Evolutionary conservation across 1,140 invertebrate genomes (phyloP), one percentile per base, ranked within the genome.

Genomic region (Microplitis demolitor): DNA sequence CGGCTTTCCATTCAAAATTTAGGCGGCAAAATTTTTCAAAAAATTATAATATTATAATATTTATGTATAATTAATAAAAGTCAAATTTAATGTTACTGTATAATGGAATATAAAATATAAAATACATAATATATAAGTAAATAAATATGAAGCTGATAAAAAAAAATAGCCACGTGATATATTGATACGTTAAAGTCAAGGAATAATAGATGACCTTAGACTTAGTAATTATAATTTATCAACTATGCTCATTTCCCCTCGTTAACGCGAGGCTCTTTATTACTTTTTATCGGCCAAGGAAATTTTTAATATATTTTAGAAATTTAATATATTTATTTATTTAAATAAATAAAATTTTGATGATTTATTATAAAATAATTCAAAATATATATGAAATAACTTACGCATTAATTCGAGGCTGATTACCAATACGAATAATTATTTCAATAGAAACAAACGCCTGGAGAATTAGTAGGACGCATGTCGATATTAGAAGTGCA

Each of bases 401-500:
- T 76, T 73, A 82, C 80, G 76, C 75, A 64, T 78, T 71, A 13
- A 78, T 69, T 24, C 35, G 63, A 14, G 73, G 64, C 64, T 78
- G 77, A 53, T 70, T 45, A 6, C 73, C 72, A 31, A 75, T 72
- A 50, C 77, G 77, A 0, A 62, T 58, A 66, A 79, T 9, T 39
- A 77, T 76, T 58, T 69, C 66, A 33, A 77, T 37, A 37, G 61
- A 72, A 16, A 80, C 51, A 60, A 78, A 72, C 4, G 60, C 73
- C 0, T 58, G 76, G 8, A 69, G 62, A 14, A 75, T 45, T 31
- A 80, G 74, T 31, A 74, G 71, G 16, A 76, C 14, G 14, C 73
- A 75, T 4, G 79, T 77, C 53, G 79, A 78, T 60, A 78, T 63
- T 4, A 79, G 74, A 45, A 82, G 73, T 31, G 78, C 78, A 8